phyloP scores from a whole-genome alignment of 2,797 vertebrate species.

The Crocidura indochinensis region DNA sequence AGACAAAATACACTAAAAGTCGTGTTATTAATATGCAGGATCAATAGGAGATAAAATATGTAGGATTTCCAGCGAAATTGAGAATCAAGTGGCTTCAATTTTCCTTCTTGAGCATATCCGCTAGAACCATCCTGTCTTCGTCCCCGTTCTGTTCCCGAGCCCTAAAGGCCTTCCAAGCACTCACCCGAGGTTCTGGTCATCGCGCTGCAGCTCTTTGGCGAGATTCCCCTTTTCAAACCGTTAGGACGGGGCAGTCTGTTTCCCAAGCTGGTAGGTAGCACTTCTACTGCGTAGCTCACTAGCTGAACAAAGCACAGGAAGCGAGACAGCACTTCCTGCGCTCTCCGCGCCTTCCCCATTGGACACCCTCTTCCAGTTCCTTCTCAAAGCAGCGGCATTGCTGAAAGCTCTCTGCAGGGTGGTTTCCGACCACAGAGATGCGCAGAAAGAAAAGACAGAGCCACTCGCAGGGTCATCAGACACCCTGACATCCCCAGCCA shows the following conservation, averaged over 20 bases:
- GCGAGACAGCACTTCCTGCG: conserved; percentile 87
- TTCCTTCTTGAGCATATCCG: conserved; percentile 46
- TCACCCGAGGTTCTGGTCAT: conserved; percentile 74
- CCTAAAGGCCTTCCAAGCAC: conserved; percentile 73
- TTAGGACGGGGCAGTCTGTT: conserved; percentile 61
- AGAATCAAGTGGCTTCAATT: conserved; percentile 44
- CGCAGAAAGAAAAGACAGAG: conserved; percentile 32
- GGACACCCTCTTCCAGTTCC: neutral
- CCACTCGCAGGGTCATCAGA: neutral
- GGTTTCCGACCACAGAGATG: neutral
- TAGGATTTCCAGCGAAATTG: conserved; percentile 72
- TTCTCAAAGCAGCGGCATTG: neutral
- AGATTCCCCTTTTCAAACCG: conserved; percentile 74
- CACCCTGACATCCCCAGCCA: neutral
- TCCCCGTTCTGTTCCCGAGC: conserved; percentile 70
- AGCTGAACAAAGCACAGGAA: conserved; percentile 87
- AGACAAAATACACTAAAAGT: conserved; percentile 74
- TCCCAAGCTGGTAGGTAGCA: conserved; percentile 59
- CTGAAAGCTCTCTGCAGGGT: neutral
- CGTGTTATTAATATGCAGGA: conserved; percentile 79
- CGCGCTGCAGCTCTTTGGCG: conserved; percentile 67
- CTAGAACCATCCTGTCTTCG: conserved; percentile 70
- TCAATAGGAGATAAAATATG: conserved; percentile 62
- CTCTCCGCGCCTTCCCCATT: neutral
- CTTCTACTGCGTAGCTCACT: conserved; percentile 80